These are phyloP conservation scores for Belgica antarctica DNA, from an alignment of 2,888 invertebrate species.

Conservation along the genomic window DNA sequence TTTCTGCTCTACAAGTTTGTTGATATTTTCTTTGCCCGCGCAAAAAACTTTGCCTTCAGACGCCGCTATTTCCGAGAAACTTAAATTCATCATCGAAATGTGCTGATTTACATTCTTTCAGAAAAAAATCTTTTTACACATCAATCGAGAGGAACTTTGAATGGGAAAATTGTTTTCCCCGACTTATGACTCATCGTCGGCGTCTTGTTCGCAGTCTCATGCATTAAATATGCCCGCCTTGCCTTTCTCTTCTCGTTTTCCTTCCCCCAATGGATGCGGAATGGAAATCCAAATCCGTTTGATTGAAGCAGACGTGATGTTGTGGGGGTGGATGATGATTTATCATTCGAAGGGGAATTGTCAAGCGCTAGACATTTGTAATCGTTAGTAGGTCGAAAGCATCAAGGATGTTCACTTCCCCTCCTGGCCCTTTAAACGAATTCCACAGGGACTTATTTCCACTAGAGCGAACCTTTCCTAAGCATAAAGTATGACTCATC, in stretches of 20 bases:
- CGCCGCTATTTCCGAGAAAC: conserved; percentile 28
- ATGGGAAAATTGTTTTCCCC: conserved; percentile 29
- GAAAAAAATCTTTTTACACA: conserved; percentile 2
- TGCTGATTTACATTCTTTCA: not conserved
- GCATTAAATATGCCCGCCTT: conserved; percentile 29
- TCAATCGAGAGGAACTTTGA: too few species aligned
- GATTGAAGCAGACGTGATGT: conserved; percentile 28
- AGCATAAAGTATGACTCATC: not conserved
- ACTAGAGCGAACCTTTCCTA: not conserved
- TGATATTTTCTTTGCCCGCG: too few species aligned
- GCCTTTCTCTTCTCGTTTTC: conserved; percentile 1
- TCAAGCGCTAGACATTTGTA: conserved; percentile 38
- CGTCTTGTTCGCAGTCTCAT: conserved; percentile 20
- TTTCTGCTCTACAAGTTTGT: too few species aligned
- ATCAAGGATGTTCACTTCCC: conserved; percentile 20
- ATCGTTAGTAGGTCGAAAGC: conserved; percentile 31
- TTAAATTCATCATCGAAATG: conserved; percentile 34
- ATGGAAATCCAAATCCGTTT: conserved; percentile 33
- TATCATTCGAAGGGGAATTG: conserved; percentile 35
- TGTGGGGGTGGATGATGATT: conserved; percentile 24
- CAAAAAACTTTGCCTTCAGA: not conserved
- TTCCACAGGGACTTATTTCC: conserved; percentile 7
- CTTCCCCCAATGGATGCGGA: conserved; percentile 21
- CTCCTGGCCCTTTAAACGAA: conserved; percentile 9
- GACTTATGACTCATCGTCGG: conserved; percentile 33